Evolutionary conservation across 2,888 invertebrate species (phyloP).

Genomic region (Drosophila leonis): DNA sequence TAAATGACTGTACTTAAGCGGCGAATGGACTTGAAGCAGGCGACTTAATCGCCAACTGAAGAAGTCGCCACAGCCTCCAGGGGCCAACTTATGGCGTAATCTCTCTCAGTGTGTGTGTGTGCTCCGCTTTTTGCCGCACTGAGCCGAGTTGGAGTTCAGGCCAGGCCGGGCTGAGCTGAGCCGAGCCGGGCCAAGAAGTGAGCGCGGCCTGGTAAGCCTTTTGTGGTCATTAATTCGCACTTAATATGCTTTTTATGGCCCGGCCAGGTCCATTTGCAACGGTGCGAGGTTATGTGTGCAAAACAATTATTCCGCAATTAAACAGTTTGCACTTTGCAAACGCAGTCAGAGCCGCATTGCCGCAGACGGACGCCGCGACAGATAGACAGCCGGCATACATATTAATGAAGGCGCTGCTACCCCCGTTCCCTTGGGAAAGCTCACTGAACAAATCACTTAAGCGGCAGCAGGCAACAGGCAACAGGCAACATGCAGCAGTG

Average conservation of each 20-base stretch:
- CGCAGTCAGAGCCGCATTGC: constrained; percentile 48
- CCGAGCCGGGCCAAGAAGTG: constrained; percentile 31
- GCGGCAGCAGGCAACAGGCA: constrained; percentile 48
- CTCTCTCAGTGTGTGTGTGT: constrained; percentile 26
- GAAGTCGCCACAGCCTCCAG: constrained; percentile 29
- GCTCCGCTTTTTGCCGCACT: constrained; percentile 66
- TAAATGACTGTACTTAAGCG: constrained; percentile 78
- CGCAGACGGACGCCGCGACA: constrained; percentile 20
- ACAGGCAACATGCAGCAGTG: background rate
- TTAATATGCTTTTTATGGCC: constrained; percentile 81
- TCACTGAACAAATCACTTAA: constrained; percentile 78
- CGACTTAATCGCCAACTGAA: constrained; percentile 65
- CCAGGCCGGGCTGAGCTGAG: constrained; percentile 8
- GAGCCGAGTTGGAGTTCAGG: constrained; percentile 25
- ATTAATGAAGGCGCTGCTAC: constrained; percentile 67
- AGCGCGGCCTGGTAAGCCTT: constrained; percentile 58
- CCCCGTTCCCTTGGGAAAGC: constrained; percentile 52
- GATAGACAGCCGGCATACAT: constrained; percentile 52
- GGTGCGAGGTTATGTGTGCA: constrained; percentile 81
- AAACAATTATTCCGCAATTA: constrained; percentile 82
- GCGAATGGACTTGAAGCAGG: constrained; percentile 60
- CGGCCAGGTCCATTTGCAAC: constrained; percentile 68
- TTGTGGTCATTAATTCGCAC: constrained; percentile 82
- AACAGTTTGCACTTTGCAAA: constrained; percentile 80
- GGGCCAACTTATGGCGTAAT: constrained; percentile 31